These are phyloP conservation scores for Caerostris extrusa DNA, from an alignment of 1,140 invertebrate species.

Conservation along the genomic window DNA sequence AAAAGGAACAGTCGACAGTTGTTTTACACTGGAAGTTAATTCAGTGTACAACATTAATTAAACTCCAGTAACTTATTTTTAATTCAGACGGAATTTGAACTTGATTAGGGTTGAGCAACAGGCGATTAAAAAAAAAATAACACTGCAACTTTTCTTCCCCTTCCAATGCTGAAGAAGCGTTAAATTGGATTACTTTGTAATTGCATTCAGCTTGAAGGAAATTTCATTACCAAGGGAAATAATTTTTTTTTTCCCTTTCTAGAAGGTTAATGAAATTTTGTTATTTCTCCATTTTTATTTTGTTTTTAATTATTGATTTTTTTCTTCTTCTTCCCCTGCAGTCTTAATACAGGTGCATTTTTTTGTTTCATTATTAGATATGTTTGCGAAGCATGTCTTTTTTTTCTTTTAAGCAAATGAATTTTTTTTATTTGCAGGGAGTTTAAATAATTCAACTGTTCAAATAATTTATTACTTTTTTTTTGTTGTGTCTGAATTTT, in stretches of 20 bases:
- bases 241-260: slow-evolving; percentile 6
- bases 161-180: neutral
- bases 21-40: slow-evolving; percentile 3
- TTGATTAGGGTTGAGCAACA: slow-evolving; percentile 34
- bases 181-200: slow-evolving; percentile 63
- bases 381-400: no score
- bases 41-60: slow-evolving; percentile 30
- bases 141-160: neutral
- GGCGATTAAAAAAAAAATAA: slow-evolving; percentile 19
- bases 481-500: no score
- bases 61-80: slow-evolving; percentile 19
- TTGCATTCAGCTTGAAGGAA: slow-evolving; percentile 44
- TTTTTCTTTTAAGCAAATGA: no score
- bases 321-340: neutral
- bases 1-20: neutral
- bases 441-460: no score
- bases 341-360: neutral
- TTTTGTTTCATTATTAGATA: no score
- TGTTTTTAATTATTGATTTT: slow-evolving; percentile 16
- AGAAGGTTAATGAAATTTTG: slow-evolving; percentile 38
- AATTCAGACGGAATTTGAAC: slow-evolving; percentile 8
- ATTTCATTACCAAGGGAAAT: slow-evolving; percentile 42
- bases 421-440: no score
- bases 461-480: no score
- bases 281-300: neutral